Percentiles rank a stretch among this genome's conserved stretches.
phyloP scores from a whole-genome alignment of 1,140 invertebrate genomes.

The Pseudomyrmex concolor region DNA sequence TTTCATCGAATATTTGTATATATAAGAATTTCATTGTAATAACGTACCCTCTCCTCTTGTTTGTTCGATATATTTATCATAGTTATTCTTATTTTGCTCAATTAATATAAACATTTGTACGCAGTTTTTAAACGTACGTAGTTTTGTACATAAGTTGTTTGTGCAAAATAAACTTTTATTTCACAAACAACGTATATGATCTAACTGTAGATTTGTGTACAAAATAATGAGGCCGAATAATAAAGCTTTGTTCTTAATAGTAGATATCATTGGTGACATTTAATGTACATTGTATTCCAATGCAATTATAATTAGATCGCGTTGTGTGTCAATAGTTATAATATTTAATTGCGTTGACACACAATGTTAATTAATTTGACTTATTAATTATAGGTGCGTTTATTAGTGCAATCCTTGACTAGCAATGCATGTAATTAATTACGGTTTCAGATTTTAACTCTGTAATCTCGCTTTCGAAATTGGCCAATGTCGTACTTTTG shows the following conservation, averaged over 20 bases:
- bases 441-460: slow-evolving; percentile 29
- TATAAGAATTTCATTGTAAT: no score
- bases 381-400: slow-evolving; percentile 35
- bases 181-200: neutral
- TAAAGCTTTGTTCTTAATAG: slow-evolving; percentile 27
- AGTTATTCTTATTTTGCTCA: no score
- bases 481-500: neutral
- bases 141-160: neutral
- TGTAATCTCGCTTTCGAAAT: neutral
- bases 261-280: slow-evolving; percentile 29
- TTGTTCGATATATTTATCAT: no score
- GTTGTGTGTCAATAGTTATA: slow-evolving; percentile 46
- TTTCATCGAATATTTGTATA: no score
- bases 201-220: neutral
- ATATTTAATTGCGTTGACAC: slow-evolving; percentile 52
- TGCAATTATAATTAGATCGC: slow-evolving; percentile 21
- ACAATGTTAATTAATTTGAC: slow-evolving; percentile 54
- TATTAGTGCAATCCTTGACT: slow-evolving; percentile 37
- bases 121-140: no score
- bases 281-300: slow-evolving; percentile 29
- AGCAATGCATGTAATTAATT: slow-evolving; percentile 52
- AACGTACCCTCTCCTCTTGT: no score
- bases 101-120: no score
- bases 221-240: neutral
- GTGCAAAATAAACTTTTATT: neutral